phyloP scores from a whole-genome alignment of 2,797 vertebrate genomes.

The Mormyrops attenuatus region DNA sequence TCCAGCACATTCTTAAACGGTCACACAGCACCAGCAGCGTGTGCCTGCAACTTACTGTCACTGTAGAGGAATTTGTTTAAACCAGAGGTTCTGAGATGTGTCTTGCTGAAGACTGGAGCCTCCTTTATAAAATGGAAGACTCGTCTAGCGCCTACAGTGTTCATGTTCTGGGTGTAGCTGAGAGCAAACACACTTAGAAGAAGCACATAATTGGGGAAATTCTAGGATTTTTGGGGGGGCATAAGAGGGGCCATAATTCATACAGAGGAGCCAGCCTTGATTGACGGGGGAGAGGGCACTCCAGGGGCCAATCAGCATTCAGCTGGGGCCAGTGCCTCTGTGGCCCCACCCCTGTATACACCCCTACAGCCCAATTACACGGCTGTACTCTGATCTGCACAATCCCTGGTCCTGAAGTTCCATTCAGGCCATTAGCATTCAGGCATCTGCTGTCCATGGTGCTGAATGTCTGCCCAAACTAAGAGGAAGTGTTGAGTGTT shows the following conservation, averaged over 20 bases:
- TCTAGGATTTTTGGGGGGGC: not conserved
- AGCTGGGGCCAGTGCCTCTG: too few relatives aligned
- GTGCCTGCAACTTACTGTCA: not conserved
- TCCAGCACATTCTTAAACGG: not conserved
- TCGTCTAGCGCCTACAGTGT: not conserved
- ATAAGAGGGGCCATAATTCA: not conserved
- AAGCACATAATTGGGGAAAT: not conserved
- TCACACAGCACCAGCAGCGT: not conserved
- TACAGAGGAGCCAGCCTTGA: not conserved
- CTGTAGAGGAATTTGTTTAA: not conserved
- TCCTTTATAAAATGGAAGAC: not conserved
- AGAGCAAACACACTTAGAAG: not conserved
- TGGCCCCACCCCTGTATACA: not conserved
- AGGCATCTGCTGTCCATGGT: not conserved
- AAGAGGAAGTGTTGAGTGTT: not conserved
- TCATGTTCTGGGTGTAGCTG: not conserved
- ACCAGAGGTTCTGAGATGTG: not conserved
- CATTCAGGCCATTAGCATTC: not conserved
- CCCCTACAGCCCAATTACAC: not conserved
- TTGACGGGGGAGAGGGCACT: not conserved
- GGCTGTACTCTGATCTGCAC: not conserved
- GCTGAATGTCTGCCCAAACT: not conserved
- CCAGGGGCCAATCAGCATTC: too few relatives aligned
- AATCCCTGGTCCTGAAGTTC: not conserved
- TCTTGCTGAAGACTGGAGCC: not conserved